Base-by-base conservation (phyloP, 2,113 vertebrate genomes). In the Clarias magur region DNA sequence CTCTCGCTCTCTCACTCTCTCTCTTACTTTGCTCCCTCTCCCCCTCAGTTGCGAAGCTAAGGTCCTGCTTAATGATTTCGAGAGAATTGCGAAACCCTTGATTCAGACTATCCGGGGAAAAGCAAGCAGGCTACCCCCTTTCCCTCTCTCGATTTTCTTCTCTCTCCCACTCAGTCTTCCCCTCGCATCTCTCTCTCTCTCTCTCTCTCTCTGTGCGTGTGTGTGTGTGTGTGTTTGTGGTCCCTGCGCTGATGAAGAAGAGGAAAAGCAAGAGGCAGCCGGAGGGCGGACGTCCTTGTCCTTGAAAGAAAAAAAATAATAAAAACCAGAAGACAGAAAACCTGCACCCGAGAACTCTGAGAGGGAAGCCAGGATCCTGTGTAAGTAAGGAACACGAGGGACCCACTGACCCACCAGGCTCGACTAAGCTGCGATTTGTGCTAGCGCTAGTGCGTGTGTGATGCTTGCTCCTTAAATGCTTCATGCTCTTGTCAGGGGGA, bases 271-370 rank as follows among this genome's bases (percentile, higher is more conserved):
- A 92, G 91, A 91, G 91, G 88, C 87, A 88, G 88, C 86, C 87
- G 91, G 92, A 93, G 95, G 96, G 96, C 95, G 96, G 95, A 96
- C 94, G 95, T 97, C 92, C 86, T 97, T 98, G 97, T 97, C 97
- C 97, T 99, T 99, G 97, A 99, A 92, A 98, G 60, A 80, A 53
- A 63, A 34, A 7, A 60, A 27, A 75, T 96, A 73, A 83, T 67
- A 83, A 83, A 83, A 53, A 30, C 9, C 67, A 84, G 83, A 84
- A 87, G 82, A 60, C 59, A 67, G 81, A 78, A 79, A 83, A 87
- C 56, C 96, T 97, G 97, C 97, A 98, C 95, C 96, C 86, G 56
- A 92, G 96, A 98, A 98, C 96, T 99, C 97, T 98, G 96, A 96
- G 96, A 97, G 97, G 96, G 97, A 93, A 95, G 96, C 96, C 94